Conservation (phyloP, 2,113 vertebrate species). For the Pituophis catenifer region DNA sequence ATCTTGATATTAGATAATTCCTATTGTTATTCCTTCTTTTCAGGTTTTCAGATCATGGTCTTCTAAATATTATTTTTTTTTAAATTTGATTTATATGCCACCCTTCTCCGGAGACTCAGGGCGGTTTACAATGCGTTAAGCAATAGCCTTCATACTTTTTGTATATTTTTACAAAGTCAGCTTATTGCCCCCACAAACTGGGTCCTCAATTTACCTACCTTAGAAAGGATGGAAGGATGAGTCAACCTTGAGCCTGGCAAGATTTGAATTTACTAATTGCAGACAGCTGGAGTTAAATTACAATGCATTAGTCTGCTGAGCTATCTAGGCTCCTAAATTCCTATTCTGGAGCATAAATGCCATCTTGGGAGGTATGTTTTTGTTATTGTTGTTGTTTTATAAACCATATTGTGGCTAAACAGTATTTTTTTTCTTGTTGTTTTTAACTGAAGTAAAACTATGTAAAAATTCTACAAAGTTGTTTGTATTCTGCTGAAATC, state of each 20-base stretch:
- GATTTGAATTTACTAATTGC: too few relatives aligned
- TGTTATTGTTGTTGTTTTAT: constrained; percentile 49
- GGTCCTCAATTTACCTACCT: too few relatives aligned
- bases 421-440: constrained; percentile 6
- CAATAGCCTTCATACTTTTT: too few relatives aligned
- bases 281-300: too few relatives aligned
- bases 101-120: too few relatives aligned
- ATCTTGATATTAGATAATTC: background rate
- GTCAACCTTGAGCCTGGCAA: too few relatives aligned
- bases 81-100: too few relatives aligned
- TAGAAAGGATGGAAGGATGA: too few relatives aligned
- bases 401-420: constrained; percentile 59
- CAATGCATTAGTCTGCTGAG: too few relatives aligned
- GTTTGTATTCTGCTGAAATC: constrained; percentile 72
- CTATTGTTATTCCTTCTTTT: background rate
- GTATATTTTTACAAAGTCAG: too few relatives aligned
- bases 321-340: background rate
- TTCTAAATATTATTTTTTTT: background rate
- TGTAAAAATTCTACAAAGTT: constrained; percentile 63
- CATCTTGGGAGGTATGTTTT: constrained; percentile 23
- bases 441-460: constrained; percentile 42
- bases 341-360: constrained; percentile 43
- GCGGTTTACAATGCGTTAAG: too few relatives aligned
- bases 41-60: constrained; percentile 28
- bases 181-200: too few relatives aligned